Evolutionary conservation across 2,797 vertebrate species (phyloP).

Genomic region (Rhinophrynus dorsalis): DNA sequence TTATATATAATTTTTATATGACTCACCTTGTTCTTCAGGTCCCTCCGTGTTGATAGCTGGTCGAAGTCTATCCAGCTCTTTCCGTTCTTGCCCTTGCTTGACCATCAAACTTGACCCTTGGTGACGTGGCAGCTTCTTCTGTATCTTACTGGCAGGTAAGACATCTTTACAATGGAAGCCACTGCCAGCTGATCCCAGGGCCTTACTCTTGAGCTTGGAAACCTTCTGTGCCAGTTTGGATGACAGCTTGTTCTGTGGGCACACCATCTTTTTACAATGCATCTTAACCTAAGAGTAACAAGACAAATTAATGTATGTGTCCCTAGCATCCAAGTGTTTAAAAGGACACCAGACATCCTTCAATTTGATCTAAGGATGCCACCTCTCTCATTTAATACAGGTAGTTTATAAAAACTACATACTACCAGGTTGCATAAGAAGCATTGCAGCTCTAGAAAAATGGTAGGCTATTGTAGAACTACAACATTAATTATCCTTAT

Average conservation of each 20-base stretch:
- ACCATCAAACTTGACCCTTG: slow-evolving; percentile 58
- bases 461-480: too few relatives aligned
- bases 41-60: slow-evolving; percentile 5
- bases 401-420: too few relatives aligned
- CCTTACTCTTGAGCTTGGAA: slow-evolving; percentile 78
- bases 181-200: slow-evolving; percentile 63
- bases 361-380: too few relatives aligned
- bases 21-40: slow-evolving; percentile 32
- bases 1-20: too few relatives aligned
- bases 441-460: too few relatives aligned
- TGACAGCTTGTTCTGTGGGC: slow-evolving; percentile 68
- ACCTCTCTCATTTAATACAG: too few relatives aligned
- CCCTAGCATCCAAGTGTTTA: too few relatives aligned
- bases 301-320: too few relatives aligned
- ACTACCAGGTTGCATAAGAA: too few relatives aligned
- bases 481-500: too few relatives aligned
- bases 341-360: too few relatives aligned
- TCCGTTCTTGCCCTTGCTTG: slow-evolving; percentile 58
- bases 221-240: slow-evolving; percentile 74
- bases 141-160: slow-evolving; percentile 58
- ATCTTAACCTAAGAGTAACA: slow-evolving; percentile 75
- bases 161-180: slow-evolving; percentile 73
- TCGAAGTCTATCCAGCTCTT: slow-evolving; percentile 46
- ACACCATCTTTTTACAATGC: slow-evolving; percentile 74
- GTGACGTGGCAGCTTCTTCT: slow-evolving; percentile 71